Conservation (phyloP, 2,888 invertebrate genomes). For the Cephalotes varians region DNA sequence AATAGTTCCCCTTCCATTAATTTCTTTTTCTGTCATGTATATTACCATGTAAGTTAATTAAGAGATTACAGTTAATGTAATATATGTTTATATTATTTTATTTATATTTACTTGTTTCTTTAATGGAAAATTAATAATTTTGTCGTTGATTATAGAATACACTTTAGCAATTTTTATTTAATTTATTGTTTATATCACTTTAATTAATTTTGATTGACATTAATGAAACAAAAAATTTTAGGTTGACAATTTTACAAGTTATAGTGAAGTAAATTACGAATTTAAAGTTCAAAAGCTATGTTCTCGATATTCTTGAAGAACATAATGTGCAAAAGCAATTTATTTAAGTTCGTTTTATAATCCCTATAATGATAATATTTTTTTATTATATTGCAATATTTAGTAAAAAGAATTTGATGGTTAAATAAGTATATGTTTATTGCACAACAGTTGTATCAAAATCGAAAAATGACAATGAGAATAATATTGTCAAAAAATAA, state of each 20-base stretch:
- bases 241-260: slow-evolving; percentile 21
- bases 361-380: background rate
- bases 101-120: background rate
- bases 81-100: background rate
- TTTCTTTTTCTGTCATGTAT: slow-evolving; percentile 43
- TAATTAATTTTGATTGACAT: slow-evolving; percentile 31
- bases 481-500: background rate
- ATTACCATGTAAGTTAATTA: background rate
- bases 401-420: background rate
- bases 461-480: background rate
- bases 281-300: background rate
- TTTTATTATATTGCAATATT: background rate
- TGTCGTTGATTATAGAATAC: background rate
- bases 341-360: background rate
- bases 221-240: slow-evolving; percentile 5
- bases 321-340: background rate
- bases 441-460: background rate
- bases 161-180: slow-evolving; percentile 16
- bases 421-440: background rate
- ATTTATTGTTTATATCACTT: slow-evolving; percentile 25
- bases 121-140: background rate
- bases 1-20: slow-evolving; percentile 75
- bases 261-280: background rate
- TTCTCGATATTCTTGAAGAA: slow-evolving; percentile 11
- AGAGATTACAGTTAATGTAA: background rate